Evolutionary conservation across 2,797 vertebrate genomes (phyloP).

Genomic region (Channallabes apus): DNA sequence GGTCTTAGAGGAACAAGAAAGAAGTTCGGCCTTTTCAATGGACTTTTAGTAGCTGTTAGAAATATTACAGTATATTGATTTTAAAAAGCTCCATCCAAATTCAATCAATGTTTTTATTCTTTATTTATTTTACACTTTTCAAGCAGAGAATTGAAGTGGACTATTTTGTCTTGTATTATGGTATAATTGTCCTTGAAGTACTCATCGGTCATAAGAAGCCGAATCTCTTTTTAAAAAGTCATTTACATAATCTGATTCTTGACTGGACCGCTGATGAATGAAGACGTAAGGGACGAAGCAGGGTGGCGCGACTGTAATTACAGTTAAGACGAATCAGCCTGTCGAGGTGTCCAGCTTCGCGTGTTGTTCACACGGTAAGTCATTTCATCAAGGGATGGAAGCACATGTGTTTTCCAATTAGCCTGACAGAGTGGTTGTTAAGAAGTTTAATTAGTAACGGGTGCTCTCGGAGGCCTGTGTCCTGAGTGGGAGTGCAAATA

Average conservation of each 20-base stretch:
- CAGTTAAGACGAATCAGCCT: slow-evolving; percentile 62
- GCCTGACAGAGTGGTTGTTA: slow-evolving; percentile 79
- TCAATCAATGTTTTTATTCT: background rate
- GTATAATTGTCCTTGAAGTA: slow-evolving; percentile 34
- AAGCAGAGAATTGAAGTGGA: background rate
- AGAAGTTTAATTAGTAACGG: slow-evolving; percentile 84
- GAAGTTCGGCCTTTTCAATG: background rate
- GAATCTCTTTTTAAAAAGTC: slow-evolving; percentile 35
- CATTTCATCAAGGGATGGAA: slow-evolving; percentile 63
- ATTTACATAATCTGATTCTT: slow-evolving; percentile 55
- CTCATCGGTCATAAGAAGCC: slow-evolving; percentile 35
- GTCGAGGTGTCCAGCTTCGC: slow-evolving; percentile 53
- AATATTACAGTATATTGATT: background rate
- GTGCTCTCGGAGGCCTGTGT: slow-evolving; percentile 70
- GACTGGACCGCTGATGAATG: slow-evolving; percentile 58
- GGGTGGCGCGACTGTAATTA: slow-evolving; percentile 58
- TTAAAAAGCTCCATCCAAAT: background rate
- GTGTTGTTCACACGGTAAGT: slow-evolving; percentile 63
- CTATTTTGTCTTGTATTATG: slow-evolving; percentile 21
- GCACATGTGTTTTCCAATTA: slow-evolving; percentile 42
- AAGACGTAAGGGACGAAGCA: slow-evolving; percentile 40
- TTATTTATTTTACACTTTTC: background rate
- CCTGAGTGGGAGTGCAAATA: slow-evolving; percentile 76
- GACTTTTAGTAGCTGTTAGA: background rate
- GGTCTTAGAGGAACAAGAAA: background rate